Conservation (phyloP, 1,140 invertebrate genomes). For the Aphaenogaster floridana region DNA sequence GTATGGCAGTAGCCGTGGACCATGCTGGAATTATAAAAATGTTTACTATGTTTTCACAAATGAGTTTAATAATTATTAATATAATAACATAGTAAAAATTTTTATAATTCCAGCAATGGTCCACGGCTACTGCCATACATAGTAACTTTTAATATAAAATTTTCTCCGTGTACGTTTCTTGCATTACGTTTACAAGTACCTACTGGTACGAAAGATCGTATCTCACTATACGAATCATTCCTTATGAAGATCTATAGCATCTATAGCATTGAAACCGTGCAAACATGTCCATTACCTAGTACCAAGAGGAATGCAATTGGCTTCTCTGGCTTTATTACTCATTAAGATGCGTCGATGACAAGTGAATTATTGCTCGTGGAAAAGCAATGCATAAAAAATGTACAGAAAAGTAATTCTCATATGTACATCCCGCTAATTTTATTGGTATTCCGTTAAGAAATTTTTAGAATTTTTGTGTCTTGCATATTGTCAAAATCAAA, state of each 20-base stretch:
- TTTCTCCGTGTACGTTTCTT: neutral
- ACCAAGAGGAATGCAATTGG: slow-evolving; percentile 29
- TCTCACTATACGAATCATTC: slow-evolving; percentile 14
- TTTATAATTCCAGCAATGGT: no score
- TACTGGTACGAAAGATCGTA: neutral
- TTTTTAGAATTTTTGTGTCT: neutral
- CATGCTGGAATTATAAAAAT: no score
- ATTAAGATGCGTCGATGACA: slow-evolving; percentile 14
- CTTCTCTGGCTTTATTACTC: neutral
- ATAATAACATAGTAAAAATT: no score
- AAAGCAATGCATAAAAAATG: neutral
- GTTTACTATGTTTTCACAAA: no score
- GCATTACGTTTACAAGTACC: neutral
- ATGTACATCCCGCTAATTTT: neutral
- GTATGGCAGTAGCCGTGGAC: no score
- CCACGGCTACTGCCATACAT: no score
- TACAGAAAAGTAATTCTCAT: neutral
- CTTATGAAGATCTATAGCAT: slow-evolving; percentile 41
- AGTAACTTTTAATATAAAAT: no score
- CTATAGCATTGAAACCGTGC: slow-evolving; percentile 2
- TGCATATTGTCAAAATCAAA: neutral
- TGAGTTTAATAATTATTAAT: no score
- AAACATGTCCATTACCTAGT: slow-evolving; percentile 48
- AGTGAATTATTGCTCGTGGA: neutral
- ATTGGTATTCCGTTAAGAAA: neutral